Conservation (phyloP, 2,113 vertebrate genomes). For the Regulus satrapa region DNA sequence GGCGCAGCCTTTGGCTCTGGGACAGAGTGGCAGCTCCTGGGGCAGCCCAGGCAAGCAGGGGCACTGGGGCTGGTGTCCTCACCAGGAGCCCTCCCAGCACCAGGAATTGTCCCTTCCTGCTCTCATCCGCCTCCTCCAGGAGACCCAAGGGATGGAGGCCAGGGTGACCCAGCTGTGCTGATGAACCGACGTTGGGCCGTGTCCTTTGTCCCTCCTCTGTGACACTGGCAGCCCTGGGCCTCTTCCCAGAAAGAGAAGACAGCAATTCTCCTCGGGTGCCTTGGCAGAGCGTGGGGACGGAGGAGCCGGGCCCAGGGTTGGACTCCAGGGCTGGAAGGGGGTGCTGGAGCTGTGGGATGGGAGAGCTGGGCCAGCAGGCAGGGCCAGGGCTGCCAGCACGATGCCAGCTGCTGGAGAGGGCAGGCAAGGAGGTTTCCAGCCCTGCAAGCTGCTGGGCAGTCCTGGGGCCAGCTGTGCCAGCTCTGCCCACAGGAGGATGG, state of each 20-base stretch:
- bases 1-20: not conserved
- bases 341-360: not conserved
- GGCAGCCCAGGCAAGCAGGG: rapidly evolving
- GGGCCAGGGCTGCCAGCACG: not conserved
- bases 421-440: not conserved
- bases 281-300: not conserved
- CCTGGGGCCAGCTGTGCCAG: not conserved
- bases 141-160: not conserved
- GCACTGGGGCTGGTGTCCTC: not conserved
- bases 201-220: not conserved
- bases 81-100: not conserved
- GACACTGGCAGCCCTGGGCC: not conserved
- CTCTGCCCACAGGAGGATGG: not conserved
- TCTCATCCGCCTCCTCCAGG: not conserved
- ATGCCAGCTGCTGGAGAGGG: not conserved
- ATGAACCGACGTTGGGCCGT: not conserved
- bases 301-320: too few species aligned
- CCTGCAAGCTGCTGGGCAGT: not conserved
- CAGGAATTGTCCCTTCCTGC: not conserved
- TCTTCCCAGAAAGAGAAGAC: not conserved
- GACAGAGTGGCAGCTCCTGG: rapidly evolving
- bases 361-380: not conserved
- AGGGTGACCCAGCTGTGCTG: not conserved
- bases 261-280: not conserved
- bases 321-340: too few species aligned